These are phyloP conservation scores for Coluber constrictor DNA, from an alignment of 2,797 vertebrate genomes.

Conservation along the genomic window DNA sequence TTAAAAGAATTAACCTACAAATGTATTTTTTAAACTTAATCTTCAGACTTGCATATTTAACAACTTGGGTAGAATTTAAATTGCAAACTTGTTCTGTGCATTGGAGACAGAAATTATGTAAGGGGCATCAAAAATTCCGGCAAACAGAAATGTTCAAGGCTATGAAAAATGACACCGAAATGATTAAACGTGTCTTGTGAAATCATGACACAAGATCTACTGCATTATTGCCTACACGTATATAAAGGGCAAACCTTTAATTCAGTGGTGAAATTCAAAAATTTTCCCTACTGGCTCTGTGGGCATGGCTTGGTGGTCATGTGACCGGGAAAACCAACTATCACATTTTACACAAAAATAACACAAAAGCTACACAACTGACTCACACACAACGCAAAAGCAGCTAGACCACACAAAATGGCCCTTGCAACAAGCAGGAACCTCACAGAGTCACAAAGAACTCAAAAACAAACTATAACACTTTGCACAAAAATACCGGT, in stretches of 20 bases:
- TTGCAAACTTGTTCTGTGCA: not conserved
- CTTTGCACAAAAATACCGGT: too few species aligned
- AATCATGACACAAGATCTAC: not conserved
- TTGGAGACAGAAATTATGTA: not conserved
- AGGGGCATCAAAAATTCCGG: not conserved
- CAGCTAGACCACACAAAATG: too few species aligned
- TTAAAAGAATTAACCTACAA: not conserved
- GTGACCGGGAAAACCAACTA: too few species aligned
- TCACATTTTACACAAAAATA: too few species aligned
- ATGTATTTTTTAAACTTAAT: not conserved
- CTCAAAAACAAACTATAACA: too few species aligned
- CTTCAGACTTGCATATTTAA: not conserved
- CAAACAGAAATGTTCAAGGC: not conserved
- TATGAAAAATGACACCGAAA: not conserved
- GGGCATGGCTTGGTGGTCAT: too few species aligned
- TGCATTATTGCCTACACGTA: not conserved
- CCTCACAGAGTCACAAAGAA: too few species aligned
- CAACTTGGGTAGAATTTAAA: not conserved
- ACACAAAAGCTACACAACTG: too few species aligned
- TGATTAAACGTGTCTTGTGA: not conserved
- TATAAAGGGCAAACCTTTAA: not conserved
- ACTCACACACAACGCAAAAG: too few species aligned
- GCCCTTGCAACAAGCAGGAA: too few species aligned
- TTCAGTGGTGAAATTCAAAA: too few species aligned
- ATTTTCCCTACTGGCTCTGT: too few species aligned